phyloP scores from a whole-genome alignment of 2,888 invertebrate genomes.

The Oxycera nigricornis region DNA sequence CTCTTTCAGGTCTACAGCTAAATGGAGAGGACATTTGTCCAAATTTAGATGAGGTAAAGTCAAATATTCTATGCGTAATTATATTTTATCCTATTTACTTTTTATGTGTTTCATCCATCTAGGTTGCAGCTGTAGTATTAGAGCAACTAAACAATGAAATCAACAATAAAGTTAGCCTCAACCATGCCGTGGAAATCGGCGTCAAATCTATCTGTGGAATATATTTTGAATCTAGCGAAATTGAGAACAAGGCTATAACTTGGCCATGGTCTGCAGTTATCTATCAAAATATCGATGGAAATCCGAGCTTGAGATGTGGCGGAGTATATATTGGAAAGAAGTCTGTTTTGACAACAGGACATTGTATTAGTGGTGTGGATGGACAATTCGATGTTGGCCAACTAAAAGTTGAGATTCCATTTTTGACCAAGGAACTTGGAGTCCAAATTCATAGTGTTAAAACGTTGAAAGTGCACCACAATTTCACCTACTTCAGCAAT shows the following conservation, averaged over 20 bases:
- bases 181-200: no score
- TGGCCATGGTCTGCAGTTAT: not conserved
- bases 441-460: not conserved
- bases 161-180: no score
- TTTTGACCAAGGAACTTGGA: not conserved
- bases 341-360: constrained; percentile 11
- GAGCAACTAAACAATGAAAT: no score
- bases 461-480: not conserved
- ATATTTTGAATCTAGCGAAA: not conserved
- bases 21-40: constrained; percentile 43
- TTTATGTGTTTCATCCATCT: no score
- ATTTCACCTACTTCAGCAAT: not conserved
- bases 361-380: not conserved
- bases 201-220: no score
- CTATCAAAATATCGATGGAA: not conserved
- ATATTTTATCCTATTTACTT: no score
- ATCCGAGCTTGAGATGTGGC: not conserved
- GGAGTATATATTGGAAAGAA: not conserved
- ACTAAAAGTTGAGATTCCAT: not conserved
- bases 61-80: no score
- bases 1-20: constrained; percentile 28
- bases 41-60: not conserved
- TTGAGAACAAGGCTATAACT: not conserved
- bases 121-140: no score
- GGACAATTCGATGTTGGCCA: not conserved